These are phyloP conservation scores for Oscheius sp. DNA, from an alignment of 2,888 invertebrate species.

Conservation along the genomic window DNA sequence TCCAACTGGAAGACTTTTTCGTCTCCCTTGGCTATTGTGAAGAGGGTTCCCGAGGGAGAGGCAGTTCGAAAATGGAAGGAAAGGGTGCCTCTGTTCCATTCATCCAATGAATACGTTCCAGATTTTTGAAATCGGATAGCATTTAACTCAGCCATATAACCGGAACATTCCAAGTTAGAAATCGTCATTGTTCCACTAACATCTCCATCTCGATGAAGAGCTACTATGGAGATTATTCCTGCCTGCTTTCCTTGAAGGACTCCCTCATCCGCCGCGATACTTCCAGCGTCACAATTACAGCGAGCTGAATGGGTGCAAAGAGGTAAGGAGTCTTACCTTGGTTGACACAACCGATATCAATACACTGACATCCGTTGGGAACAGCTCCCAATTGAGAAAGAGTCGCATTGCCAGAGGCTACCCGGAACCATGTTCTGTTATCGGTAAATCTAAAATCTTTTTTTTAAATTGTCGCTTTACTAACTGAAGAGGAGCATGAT, in stretches of 20 bases:
- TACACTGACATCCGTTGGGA: constrained; percentile 43
- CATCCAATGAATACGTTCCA: not conserved
- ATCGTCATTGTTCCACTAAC: constrained; percentile 52
- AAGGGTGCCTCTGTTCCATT: constrained; percentile 17
- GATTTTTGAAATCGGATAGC: constrained; percentile 14
- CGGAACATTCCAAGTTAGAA: constrained; percentile 54
- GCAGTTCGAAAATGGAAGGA: constrained; percentile 27
- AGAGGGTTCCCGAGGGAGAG: constrained; percentile 1
- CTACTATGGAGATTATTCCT: constrained; percentile 45
- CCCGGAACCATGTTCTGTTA: constrained; percentile 54
- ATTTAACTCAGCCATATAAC: constrained; percentile 41
- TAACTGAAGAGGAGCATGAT: constrained; percentile 52
- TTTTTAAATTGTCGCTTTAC: not conserved
- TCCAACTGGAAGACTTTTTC: not conserved
- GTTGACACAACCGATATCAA: constrained; percentile 43
- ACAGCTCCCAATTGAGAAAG: constrained; percentile 44
- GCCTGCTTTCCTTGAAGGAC: constrained; percentile 45
- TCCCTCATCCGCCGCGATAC: constrained; percentile 48
- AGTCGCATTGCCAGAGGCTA: constrained; percentile 32
- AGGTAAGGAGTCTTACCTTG: constrained; percentile 32
- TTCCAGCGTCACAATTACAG: constrained; percentile 58
- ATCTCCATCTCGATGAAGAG: constrained; percentile 42
- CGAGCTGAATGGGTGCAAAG: constrained; percentile 31
- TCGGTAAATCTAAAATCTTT: constrained; percentile 43
- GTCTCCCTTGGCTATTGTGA: not conserved